Evolutionary conservation across 2,888 invertebrate species (phyloP).

Genomic region (Rotaria magnacalcarata): DNA sequence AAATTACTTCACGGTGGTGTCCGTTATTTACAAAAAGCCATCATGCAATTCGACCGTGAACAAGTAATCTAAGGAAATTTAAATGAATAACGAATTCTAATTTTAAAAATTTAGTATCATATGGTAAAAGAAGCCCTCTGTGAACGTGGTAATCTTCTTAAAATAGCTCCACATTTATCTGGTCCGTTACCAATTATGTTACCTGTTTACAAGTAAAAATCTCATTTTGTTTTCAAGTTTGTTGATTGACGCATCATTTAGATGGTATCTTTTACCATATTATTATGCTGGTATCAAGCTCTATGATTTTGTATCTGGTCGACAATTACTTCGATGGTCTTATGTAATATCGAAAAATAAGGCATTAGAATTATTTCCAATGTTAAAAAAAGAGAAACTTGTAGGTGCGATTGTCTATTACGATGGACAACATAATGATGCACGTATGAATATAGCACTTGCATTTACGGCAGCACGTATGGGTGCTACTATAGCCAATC

Average conservation of each 20-base stretch:
- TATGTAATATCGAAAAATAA: constrained; percentile 86
- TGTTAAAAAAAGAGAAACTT: constrained; percentile 88
- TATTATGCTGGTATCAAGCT: constrained; percentile 97
- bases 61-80: constrained; percentile 58
- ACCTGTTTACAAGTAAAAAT: constrained; percentile 62
- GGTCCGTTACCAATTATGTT: constrained; percentile 94
- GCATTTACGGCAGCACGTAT: constrained; percentile 88
- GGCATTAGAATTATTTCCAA: constrained; percentile 92
- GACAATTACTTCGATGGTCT: constrained; percentile 85
- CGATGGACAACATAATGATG: constrained; percentile 98
- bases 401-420: constrained; percentile 98
- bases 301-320: constrained; percentile 94
- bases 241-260: constrained; percentile 68
- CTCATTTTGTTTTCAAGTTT: background rate
- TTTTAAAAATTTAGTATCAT: constrained; percentile 64
- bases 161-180: constrained; percentile 91
- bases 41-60: constrained; percentile 82
- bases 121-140: constrained; percentile 98
- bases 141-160: constrained; percentile 86
- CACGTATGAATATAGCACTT: constrained; percentile 91
- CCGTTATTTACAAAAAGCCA: constrained; percentile 91
- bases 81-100: background rate
- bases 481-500: constrained; percentile 90
- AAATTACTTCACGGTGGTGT: constrained; percentile 98
- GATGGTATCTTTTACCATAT: constrained; percentile 98